phyloP scores from a whole-genome alignment of 2,888 invertebrate species.

The Drosophila prostipennis region DNA sequence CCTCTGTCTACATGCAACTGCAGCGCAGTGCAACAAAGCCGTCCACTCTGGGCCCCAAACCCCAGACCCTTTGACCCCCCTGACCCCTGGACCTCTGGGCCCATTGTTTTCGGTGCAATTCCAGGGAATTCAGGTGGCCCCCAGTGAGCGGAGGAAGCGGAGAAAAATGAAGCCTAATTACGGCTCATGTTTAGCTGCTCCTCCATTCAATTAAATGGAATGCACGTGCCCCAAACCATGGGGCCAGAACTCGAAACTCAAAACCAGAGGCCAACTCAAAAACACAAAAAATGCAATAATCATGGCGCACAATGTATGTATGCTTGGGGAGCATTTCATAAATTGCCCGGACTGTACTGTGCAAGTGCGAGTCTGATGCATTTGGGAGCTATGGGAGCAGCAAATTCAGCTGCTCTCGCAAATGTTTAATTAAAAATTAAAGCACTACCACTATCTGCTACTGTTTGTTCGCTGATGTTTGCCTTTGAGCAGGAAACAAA shows the following conservation, averaged over 20 bases:
- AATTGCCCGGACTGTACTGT: slow-evolving; percentile 33
- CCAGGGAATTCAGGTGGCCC: slow-evolving; percentile 36
- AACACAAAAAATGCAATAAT: slow-evolving; percentile 30
- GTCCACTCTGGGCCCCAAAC: slow-evolving; percentile 3
- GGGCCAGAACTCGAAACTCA: slow-evolving; percentile 17
- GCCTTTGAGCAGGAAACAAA: slow-evolving; percentile 50
- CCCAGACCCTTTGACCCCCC: slow-evolving; percentile 24
- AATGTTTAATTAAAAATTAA: slow-evolving; percentile 73
- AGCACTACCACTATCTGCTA: slow-evolving; percentile 35
- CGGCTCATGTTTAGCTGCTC: slow-evolving; percentile 63
- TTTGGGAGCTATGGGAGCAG: slow-evolving; percentile 29
- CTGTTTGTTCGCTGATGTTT: slow-evolving; percentile 39
- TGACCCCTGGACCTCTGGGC: slow-evolving; percentile 16
- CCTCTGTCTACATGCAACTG: slow-evolving; percentile 48
- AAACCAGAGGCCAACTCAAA: slow-evolving; percentile 13
- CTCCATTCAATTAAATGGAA: slow-evolving; percentile 73
- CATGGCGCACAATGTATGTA: slow-evolving; percentile 40
- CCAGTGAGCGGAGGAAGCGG: slow-evolving; percentile 31
- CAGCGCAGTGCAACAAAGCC: slow-evolving; percentile 40
- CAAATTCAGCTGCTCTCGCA: slow-evolving; percentile 37
- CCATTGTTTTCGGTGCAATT: slow-evolving; percentile 56
- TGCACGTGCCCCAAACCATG: slow-evolving; percentile 47
- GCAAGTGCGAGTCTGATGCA: slow-evolving; percentile 10
- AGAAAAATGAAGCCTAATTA: slow-evolving; percentile 64
- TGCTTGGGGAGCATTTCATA: slow-evolving; percentile 43